phyloP scores from a whole-genome alignment of 2,113 vertebrate genomes.

The Zonotrichia leucophrys region DNA sequence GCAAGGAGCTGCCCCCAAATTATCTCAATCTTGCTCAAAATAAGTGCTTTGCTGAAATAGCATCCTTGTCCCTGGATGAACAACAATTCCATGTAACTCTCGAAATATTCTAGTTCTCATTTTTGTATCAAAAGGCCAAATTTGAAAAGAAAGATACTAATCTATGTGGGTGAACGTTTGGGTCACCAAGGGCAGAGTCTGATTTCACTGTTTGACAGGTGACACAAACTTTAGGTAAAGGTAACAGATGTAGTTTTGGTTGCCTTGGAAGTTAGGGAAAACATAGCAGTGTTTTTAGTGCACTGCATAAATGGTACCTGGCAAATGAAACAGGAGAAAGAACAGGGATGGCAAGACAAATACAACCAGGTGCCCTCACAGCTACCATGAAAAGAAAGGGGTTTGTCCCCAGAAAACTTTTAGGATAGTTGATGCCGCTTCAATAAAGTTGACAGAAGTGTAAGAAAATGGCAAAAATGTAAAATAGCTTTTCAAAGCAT shows the following conservation, averaged over 20 bases:
- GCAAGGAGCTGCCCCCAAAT: not conserved
- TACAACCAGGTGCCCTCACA: too few species aligned
- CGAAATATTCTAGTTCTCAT: not conserved
- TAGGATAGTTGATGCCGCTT: not conserved
- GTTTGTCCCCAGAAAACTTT: not conserved
- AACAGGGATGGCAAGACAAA: not conserved
- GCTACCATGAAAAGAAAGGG: not conserved
- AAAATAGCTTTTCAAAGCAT: not conserved
- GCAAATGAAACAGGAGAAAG: not conserved
- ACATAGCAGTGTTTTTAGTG: not conserved
- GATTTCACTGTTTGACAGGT: not conserved
- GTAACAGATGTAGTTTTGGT: not conserved
- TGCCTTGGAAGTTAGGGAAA: not conserved
- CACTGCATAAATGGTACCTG: not conserved
- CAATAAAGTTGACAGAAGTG: not conserved
- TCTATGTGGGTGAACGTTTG: not conserved
- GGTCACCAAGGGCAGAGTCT: not conserved
- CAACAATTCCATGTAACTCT: not conserved
- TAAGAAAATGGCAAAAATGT: not conserved
- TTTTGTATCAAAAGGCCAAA: not conserved
- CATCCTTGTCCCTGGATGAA: rapidly evolving
- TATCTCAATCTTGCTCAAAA: not conserved
- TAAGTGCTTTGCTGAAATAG: not conserved
- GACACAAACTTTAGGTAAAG: not conserved
- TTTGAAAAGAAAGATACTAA: not conserved